Conservation (phyloP, 2,888 invertebrate species). For the Antheraea assamensis region DNA sequence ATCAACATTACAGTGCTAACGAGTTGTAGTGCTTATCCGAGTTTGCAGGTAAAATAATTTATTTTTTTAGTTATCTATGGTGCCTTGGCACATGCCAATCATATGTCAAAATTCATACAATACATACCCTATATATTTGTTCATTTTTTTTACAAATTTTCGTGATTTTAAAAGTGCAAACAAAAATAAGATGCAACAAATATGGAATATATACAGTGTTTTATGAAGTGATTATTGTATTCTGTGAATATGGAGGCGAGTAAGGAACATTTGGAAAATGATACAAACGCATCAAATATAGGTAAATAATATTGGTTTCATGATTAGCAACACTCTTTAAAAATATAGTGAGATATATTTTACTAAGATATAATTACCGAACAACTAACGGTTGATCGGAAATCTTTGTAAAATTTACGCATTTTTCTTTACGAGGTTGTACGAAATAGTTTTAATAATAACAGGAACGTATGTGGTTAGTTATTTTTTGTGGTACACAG, state of each 20-base stretch:
- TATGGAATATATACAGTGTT: neutral
- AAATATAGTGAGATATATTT: neutral
- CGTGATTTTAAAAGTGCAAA: neutral
- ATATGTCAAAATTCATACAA: neutral
- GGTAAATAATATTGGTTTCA: slow-evolving; percentile 1
- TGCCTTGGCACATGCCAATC: neutral
- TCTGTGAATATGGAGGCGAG: slow-evolving; percentile 28
- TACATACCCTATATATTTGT: neutral
- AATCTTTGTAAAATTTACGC: neutral
- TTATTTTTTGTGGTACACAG: neutral
- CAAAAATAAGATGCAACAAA: slow-evolving; percentile 1
- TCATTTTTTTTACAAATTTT: neutral
- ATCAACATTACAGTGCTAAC: slow-evolving; percentile 12
- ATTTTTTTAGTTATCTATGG: slow-evolving; percentile 8
- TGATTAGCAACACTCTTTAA: neutral
- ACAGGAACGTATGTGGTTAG: too few relatives aligned
- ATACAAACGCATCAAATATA: slow-evolving; percentile 19
- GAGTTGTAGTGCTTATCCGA: neutral
- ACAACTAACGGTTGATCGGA: neutral
- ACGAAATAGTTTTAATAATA: too few relatives aligned
- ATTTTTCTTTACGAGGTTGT: too few relatives aligned
- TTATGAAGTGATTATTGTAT: slow-evolving; percentile 15
- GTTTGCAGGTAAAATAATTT: neutral
- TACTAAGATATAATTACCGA: neutral
- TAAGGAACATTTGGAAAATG: slow-evolving; percentile 28